Evolutionary conservation across 2,888 invertebrate genomes (phyloP), one percentile per base, ranked within the genome.

Genomic region (Seira sanloemensis): DNA sequence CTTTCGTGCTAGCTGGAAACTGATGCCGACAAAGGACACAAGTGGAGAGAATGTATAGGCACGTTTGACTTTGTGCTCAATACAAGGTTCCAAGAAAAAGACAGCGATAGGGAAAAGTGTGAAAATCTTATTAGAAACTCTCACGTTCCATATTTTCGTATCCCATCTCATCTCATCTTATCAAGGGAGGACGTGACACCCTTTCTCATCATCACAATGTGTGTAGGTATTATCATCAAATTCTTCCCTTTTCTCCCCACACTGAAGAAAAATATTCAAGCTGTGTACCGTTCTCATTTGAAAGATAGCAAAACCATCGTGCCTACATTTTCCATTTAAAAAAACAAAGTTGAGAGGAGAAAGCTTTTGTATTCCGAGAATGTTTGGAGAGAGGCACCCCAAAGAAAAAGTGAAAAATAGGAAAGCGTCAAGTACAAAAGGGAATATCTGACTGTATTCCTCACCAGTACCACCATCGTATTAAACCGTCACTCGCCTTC

Each of bases 41-140:
- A 37, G 5, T 7, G 37, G 12, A 37, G 5, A 37, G 12, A 37
- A 37, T 37, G 12, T 37, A 37, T 37, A 4, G 37, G 37, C 37
- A 37, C 37, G 37, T 12, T 37, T 37, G 37, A 37, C 37, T 37
- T 37, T 12, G 4, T 37, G 37, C n/a, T n/a, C n/a, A n/a, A n/a
- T n/a, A n/a, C n/a, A n/a, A n/a, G n/a, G n/a, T n/a, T n/a, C n/a
- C n/a, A 37, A 37, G 12, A 37, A 37, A 37, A 37, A 37, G 37
- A 37, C 24, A 58, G 19, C 21, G 73, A 24, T 37, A 27, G 46
- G 46, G 66, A 54, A 69, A 69, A 76, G 71, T 71, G 76, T 82
- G 81, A 72, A 81, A 82, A 82, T 82, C 81, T 75, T 75, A 82
- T 82, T 82, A 82, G 81, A 82, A 71, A 82, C 68, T 71, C 71